phyloP scores from a whole-genome alignment of 2,888 invertebrate species.

The Lepeophtheirus nordmannii region DNA sequence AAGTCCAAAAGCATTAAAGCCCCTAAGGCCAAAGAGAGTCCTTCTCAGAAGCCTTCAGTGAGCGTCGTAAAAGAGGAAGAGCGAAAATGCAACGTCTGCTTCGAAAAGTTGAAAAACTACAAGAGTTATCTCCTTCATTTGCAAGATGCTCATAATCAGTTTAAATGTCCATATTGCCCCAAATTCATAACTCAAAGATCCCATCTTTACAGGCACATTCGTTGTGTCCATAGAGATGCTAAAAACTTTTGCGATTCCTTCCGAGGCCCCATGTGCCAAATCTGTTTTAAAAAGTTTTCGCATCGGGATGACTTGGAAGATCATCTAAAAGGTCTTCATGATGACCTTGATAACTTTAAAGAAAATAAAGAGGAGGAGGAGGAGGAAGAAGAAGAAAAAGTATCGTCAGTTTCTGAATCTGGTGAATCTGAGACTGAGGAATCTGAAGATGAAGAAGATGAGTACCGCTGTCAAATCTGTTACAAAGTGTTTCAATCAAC shows the following conservation, averaged over 20 bases:
- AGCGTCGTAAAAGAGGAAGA: not conserved
- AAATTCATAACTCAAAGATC: not conserved
- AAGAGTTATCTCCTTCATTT: too few species aligned
- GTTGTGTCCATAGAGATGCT: not conserved
- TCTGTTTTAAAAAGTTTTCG: not conserved
- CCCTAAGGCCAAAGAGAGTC: not conserved
- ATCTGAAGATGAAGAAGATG: not conserved
- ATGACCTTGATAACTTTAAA: not conserved
- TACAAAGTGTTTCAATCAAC: not conserved
- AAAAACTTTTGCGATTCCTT: not conserved
- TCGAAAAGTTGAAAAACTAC: too few species aligned
- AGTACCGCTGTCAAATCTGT: not conserved
- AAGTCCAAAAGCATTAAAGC: not conserved
- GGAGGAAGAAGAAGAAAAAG: too few species aligned
- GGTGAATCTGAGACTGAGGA: not conserved
- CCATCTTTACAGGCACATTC: not conserved
- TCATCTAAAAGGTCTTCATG: not conserved
- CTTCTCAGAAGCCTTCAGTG: not conserved
- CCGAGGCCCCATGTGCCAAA: not conserved
- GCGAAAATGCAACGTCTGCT: not conserved
- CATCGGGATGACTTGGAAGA: not conserved
- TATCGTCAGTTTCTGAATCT: not conserved
- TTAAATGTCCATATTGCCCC: not conserved
- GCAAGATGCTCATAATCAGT: not conserved
- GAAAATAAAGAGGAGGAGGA: not conserved